Evolutionary conservation across 2,797 vertebrate species (phyloP).

Genomic region (Podarcis siculus): DNA sequence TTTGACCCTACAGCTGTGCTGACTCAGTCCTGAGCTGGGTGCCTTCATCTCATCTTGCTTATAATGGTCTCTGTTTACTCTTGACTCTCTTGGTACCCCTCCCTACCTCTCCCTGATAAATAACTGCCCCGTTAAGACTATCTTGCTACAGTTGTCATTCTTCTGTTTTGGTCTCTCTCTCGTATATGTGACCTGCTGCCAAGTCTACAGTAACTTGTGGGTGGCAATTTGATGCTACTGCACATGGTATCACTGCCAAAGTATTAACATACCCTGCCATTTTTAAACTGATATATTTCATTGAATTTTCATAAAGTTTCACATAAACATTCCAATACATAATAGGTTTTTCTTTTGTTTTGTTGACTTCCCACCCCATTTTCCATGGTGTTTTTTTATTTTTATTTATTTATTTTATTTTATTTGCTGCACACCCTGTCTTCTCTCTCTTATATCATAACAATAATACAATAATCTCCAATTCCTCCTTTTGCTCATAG

Average conservation of each 20-base stretch:
- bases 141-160: background rate
- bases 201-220: background rate
- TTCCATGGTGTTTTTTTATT: too few relatives aligned
- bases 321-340: too few relatives aligned
- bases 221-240: background rate
- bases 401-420: too few relatives aligned
- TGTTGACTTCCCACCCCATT: too few relatives aligned
- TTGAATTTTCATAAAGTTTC: too few relatives aligned
- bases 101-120: background rate
- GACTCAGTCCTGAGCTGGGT: background rate
- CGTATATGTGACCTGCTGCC: background rate
- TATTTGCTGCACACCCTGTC: too few relatives aligned
- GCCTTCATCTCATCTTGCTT: background rate
- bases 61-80: background rate
- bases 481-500: too few relatives aligned
- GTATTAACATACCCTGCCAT: background rate
- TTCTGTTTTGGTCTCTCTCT: background rate
- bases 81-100: background rate
- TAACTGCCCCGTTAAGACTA: background rate
- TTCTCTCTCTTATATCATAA: too few relatives aligned
- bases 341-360: too few relatives aligned
- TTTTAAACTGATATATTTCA: background rate
- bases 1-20: background rate
- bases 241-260: background rate
- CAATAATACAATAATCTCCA: too few relatives aligned